These are phyloP conservation scores for Ciconia nigra DNA, from an alignment of 2,797 vertebrate species.

Conservation along the genomic window DNA sequence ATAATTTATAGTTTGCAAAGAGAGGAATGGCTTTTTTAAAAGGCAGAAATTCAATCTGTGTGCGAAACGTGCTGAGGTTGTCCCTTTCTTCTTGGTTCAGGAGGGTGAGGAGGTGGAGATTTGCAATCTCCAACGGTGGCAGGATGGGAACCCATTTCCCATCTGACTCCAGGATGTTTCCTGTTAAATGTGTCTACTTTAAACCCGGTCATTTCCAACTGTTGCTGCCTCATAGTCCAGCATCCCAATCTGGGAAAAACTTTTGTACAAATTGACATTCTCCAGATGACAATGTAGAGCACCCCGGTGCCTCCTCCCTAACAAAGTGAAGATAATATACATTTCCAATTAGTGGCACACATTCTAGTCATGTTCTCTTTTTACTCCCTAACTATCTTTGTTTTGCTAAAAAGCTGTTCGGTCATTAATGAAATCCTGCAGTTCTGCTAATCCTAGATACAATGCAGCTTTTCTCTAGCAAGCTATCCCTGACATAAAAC, in stretches of 20 bases:
- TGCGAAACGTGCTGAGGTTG: neutral
- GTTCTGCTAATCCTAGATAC: conserved; percentile 78
- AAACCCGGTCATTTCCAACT: neutral
- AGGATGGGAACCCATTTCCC: neutral
- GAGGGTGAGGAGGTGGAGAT: neutral
- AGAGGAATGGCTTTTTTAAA: neutral
- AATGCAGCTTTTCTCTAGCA: conserved; percentile 77
- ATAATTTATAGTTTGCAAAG: neutral
- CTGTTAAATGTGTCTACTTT: neutral
- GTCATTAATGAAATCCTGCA: conserved; percentile 80
- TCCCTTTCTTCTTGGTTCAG: neutral
- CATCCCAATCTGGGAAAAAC: conserved; percentile 39
- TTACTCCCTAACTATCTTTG: conserved; percentile 78
- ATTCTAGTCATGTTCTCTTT: conserved; percentile 79
- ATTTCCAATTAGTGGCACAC: conserved; percentile 78
- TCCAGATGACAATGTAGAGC: conserved; percentile 41
- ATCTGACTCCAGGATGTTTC: neutral
- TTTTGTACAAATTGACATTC: neutral
- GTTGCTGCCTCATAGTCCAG: neutral
- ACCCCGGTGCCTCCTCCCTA: neutral
- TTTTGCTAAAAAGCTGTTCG: conserved; percentile 75
- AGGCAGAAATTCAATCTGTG: neutral
- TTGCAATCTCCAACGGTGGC: accelerated
- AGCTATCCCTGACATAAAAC: conserved; percentile 70
- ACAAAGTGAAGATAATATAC: conserved; percentile 74